phyloP scores from a whole-genome alignment of 2,797 vertebrate species.

The Centropyge bicolor region DNA sequence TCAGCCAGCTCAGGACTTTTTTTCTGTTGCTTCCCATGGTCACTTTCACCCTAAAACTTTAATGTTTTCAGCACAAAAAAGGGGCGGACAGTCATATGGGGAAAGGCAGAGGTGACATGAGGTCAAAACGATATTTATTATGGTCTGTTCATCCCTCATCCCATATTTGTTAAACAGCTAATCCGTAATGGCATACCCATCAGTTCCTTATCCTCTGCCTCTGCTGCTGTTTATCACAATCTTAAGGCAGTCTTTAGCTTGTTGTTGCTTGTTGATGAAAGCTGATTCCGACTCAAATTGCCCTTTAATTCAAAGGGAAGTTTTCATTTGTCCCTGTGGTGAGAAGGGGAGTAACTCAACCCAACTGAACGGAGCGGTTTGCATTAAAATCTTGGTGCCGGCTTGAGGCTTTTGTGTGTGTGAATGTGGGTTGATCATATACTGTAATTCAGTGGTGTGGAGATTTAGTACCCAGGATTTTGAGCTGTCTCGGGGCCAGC shows the following conservation, averaged over 20 bases:
- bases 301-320: conserved; percentile 66
- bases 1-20: conserved; percentile 58
- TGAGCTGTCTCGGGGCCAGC: conserved; percentile 5
- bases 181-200: conserved; percentile 72
- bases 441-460: conserved; percentile 3
- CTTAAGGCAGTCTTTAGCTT: conserved; percentile 42
- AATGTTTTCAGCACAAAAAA: conserved; percentile 48
- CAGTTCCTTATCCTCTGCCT: conserved; percentile 42
- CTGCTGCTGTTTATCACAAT: conserved; percentile 57
- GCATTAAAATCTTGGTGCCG: conserved; percentile 31
- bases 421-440: background rate
- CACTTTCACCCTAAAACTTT: conserved; percentile 71
- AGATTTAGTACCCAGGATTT: conserved; percentile 28
- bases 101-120: conserved; percentile 37
- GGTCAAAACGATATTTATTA: conserved; percentile 55
- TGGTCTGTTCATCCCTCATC: conserved; percentile 49
- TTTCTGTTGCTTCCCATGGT: conserved; percentile 55
- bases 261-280: conserved; percentile 66
- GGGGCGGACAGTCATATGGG: conserved; percentile 21
- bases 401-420: conserved; percentile 23
- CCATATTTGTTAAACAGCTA: conserved; percentile 67
- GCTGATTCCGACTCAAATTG: conserved; percentile 70
- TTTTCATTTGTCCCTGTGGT: conserved; percentile 62
- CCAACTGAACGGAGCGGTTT: conserved; percentile 26
- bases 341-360: conserved; percentile 33